phyloP scores from a whole-genome alignment of 2,797 vertebrate species.

The Clarias platycephalus region DNA sequence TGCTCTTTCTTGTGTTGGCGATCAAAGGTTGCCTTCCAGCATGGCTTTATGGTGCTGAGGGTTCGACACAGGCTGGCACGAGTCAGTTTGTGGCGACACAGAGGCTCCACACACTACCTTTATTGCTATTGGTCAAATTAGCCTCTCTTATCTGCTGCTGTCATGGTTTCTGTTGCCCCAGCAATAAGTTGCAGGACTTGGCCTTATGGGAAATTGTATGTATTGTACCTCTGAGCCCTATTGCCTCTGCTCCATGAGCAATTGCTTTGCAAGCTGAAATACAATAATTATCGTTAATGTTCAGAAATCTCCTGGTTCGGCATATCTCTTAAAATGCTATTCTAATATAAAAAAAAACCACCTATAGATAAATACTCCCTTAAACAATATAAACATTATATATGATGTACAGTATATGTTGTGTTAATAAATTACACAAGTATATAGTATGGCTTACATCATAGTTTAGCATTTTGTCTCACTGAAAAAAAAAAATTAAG shows the following conservation, averaged over 20 bases:
- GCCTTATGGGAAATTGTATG: constrained; percentile 17
- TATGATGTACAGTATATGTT: neutral
- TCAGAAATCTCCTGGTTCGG: neutral
- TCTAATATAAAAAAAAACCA: neutral
- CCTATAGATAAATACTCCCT: neutral
- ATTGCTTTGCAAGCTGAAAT: constrained; percentile 44
- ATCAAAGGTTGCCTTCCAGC: constrained; percentile 80
- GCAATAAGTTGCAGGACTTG: constrained; percentile 34
- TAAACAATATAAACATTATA: neutral
- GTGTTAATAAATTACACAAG: neutral
- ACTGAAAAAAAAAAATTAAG: too few species aligned
- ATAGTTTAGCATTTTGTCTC: neutral
- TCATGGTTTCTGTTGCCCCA: constrained; percentile 44
- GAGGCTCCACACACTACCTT: constrained; percentile 47
- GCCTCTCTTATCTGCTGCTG: constrained; percentile 50
- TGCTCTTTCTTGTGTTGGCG: constrained; percentile 50
- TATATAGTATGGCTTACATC: neutral
- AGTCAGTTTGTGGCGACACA: constrained; percentile 55
- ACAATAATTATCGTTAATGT: neutral
- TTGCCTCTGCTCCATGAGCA: constrained; percentile 26
- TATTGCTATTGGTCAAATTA: constrained; percentile 60
- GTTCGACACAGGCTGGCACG: constrained; percentile 51
- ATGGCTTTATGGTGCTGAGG: constrained; percentile 71
- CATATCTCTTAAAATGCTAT: neutral
- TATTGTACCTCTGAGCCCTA: neutral